Evolutionary conservation across 2,888 invertebrate species (phyloP), one percentile per base, ranked within the genome.

Genomic region (Epiblema foenella): DNA sequence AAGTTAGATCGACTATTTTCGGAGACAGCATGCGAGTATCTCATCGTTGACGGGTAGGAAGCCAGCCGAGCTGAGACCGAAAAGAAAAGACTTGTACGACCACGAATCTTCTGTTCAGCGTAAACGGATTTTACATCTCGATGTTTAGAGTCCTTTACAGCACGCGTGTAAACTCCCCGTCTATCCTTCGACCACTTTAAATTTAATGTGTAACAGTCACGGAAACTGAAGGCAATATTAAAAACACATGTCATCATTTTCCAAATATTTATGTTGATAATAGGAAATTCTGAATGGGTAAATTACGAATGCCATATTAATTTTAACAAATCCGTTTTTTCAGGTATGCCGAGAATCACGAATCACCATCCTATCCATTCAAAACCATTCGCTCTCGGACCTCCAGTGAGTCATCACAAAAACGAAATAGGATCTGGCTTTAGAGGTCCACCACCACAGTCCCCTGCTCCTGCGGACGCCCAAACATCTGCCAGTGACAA

Each of bases 371-470:
- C 94, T 73, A 89, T 94, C 62, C 94, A 93, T 83, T 85, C 91
- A 17, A 90, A 94, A 75, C 92, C 93, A 7, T 86, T 93, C 77
- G 87, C 92, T 75, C 80, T 94, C 75, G 87, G 91, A 74, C 84
- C 93, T 82, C 85, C 91, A 57, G 90, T 88, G 1, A 94, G 78
- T 82, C 95, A 87, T 83, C 95, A 90, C 75, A 93, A 85, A 83
- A 94, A 80, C 80, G 93, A 85, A 52, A 88, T 93, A 15, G 94
- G 94, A 51, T 93, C 95, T 74, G 95, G 95, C n/a, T 97, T 97
- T 83, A 95, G 96, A 78, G 97, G 96, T 17, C 97, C 96, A 0
- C 95, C 95, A 0, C 95, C 94, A 0, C 91, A 89, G 1, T 92
- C 82, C 2, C 88, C 90, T 7, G 89, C 90, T 17, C 88, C 91